These are phyloP conservation scores for Leptarthrus brevirostris DNA, from an alignment of 2,888 invertebrate genomes.

Conservation along the genomic window DNA sequence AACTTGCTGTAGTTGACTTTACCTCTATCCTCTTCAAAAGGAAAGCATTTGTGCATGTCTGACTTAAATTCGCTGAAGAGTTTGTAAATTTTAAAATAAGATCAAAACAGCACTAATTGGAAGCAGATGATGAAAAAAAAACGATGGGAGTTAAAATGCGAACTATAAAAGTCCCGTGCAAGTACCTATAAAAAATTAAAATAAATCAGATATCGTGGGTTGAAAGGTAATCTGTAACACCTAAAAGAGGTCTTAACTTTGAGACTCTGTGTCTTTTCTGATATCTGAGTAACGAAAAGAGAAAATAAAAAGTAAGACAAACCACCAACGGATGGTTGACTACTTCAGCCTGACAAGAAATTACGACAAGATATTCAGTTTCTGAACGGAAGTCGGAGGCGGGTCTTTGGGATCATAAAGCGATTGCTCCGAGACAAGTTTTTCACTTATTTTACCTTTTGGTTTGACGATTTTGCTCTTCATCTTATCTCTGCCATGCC, in stretches of 20 bases:
- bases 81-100: slow-evolving; percentile 39
- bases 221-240: slow-evolving; percentile 48
- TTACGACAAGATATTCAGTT: slow-evolving; percentile 52
- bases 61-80: slow-evolving; percentile 18
- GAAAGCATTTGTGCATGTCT: slow-evolving; percentile 25
- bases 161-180: not conserved
- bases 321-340: slow-evolving; percentile 38
- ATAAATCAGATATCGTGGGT: slow-evolving; percentile 42
- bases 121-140: slow-evolving; percentile 32
- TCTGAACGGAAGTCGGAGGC: slow-evolving; percentile 57
- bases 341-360: slow-evolving; percentile 50
- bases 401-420: slow-evolving; percentile 54
- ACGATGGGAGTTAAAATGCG: not conserved
- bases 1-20: too few species aligned
- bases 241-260: slow-evolving; percentile 37
- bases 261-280: slow-evolving; percentile 5
- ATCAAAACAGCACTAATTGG: slow-evolving; percentile 42
- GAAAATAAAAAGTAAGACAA: slow-evolving; percentile 3
- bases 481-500: slow-evolving; percentile 30
- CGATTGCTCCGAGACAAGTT: slow-evolving; percentile 54
- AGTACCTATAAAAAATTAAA: slow-evolving; percentile 10
- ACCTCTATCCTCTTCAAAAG: too few species aligned
- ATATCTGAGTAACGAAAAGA: slow-evolving; percentile 3
- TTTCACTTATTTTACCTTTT: slow-evolving; percentile 31
- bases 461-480: slow-evolving; percentile 25